These are phyloP conservation scores for Gallinago media DNA, from an alignment of 2,113 vertebrate species.

Conservation along the genomic window DNA sequence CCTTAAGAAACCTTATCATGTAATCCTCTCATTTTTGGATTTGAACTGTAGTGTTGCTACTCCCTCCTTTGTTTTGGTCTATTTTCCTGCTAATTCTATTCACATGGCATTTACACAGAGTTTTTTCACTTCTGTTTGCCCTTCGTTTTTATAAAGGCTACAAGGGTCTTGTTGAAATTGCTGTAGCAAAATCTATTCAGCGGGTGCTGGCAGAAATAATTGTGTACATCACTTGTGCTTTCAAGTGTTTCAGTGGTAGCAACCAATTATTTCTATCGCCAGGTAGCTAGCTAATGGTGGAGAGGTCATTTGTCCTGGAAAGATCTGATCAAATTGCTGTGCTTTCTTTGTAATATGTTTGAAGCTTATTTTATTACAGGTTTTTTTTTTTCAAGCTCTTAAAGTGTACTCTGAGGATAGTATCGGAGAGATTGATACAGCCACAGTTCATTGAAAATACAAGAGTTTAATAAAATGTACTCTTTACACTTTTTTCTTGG, in stretches of 20 bases:
- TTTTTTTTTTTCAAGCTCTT: not conserved
- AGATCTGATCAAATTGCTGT: not conserved
- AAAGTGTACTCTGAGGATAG: not conserved
- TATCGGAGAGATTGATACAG: not conserved
- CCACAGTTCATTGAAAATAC: not conserved
- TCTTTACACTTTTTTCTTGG: not conserved
- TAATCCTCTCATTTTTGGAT: not conserved
- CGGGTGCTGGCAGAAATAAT: constrained; percentile 22
- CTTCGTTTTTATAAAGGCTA: not conserved
- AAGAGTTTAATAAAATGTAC: not conserved
- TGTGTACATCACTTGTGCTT: not conserved
- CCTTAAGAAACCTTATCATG: not conserved
- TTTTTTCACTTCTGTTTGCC: not conserved
- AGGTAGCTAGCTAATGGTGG: not conserved
- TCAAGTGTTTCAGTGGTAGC: not conserved
- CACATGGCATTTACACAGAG: not conserved
- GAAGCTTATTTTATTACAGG: not conserved
- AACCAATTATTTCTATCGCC: constrained; percentile 39
- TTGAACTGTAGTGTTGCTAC: not conserved
- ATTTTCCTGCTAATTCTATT: not conserved
- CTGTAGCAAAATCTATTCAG: not conserved
- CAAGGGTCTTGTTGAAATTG: not conserved
- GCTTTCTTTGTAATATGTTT: not conserved
- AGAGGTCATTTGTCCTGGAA: constrained; percentile 30
- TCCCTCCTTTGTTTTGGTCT: not conserved